Conservation (phyloP, 2,113 vertebrate species). For the Riparia riparia region DNA sequence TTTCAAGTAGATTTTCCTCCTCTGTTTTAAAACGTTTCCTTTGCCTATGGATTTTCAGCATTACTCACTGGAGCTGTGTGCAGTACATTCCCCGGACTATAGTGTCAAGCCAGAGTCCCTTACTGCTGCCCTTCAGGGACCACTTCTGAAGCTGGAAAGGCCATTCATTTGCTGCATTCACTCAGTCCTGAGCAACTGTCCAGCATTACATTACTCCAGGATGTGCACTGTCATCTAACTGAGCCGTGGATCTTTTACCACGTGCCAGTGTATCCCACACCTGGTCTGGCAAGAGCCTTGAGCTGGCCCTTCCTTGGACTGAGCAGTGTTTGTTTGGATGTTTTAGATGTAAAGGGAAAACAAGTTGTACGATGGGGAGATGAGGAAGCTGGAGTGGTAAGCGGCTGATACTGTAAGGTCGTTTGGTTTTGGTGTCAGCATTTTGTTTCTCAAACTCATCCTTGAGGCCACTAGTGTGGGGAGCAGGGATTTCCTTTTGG, state of each 20-base stretch:
- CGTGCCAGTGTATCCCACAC: neutral
- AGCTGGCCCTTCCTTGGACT: neutral
- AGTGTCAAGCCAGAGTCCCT: neutral
- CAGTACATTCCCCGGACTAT: neutral
- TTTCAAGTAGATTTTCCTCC: slow-evolving; percentile 46
- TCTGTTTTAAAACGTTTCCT: slow-evolving; percentile 44
- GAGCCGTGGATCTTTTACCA: neutral
- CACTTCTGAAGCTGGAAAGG: neutral
- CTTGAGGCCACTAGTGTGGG: neutral
- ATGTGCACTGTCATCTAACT: neutral
- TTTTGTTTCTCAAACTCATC: neutral
- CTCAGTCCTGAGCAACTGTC: neutral
- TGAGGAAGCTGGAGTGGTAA: neutral
- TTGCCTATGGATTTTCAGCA: slow-evolving; percentile 44
- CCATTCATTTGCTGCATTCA: neutral
- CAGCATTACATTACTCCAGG: neutral
- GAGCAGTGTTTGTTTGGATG: neutral
- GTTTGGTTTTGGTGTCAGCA: neutral
- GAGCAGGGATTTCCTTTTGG: neutral
- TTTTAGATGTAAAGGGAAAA: neutral
- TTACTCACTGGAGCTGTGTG: slow-evolving; percentile 2
- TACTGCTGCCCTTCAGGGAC: slow-evolving; percentile 10
- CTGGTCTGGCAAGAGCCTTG: neutral
- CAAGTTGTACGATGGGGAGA: neutral
- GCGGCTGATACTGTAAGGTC: neutral